A percentile compares a stretch with the other conserved stretches of the same genome.
Evolutionary conservation across 2,797 vertebrate species (phyloP).

Genomic region (Artibeus jamaicensis): DNA sequence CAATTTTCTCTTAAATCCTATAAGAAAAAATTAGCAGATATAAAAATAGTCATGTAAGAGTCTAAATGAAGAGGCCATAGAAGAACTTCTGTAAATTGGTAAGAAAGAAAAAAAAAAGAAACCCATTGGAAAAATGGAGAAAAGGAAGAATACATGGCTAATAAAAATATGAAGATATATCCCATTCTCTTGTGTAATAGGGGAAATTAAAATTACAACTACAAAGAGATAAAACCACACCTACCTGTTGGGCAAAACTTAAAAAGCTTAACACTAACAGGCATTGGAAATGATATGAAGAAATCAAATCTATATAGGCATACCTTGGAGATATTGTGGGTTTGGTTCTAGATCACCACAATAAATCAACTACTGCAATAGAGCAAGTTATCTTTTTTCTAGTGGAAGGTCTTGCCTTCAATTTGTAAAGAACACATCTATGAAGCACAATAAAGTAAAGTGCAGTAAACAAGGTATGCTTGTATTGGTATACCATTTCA

Average conservation of each 20-base stretch:
- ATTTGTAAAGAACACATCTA: background rate
- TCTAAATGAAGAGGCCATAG: background rate
- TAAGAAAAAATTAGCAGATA: background rate
- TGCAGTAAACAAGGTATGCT: background rate
- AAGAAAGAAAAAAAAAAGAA: background rate
- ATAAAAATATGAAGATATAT: background rate
- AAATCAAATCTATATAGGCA: background rate
- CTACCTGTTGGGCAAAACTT: background rate
- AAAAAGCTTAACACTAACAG: background rate
- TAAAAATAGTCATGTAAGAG: background rate
- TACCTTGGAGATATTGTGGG: background rate
- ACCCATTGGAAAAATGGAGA: background rate
- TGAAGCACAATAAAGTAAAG: background rate
- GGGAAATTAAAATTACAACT: background rate
- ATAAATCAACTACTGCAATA: background rate
- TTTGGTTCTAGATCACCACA: background rate
- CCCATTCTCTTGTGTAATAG: background rate
- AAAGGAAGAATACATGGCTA: background rate
- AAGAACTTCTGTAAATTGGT: background rate
- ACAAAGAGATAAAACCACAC: background rate
- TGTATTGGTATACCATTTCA: background rate
- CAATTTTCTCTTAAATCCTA: background rate
- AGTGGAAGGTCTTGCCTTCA: background rate
- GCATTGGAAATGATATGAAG: background rate
- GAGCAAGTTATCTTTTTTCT: background rate